Evolutionary conservation across 2,888 invertebrate species (phyloP).

Genomic region (Drosophila lutescens): DNA sequence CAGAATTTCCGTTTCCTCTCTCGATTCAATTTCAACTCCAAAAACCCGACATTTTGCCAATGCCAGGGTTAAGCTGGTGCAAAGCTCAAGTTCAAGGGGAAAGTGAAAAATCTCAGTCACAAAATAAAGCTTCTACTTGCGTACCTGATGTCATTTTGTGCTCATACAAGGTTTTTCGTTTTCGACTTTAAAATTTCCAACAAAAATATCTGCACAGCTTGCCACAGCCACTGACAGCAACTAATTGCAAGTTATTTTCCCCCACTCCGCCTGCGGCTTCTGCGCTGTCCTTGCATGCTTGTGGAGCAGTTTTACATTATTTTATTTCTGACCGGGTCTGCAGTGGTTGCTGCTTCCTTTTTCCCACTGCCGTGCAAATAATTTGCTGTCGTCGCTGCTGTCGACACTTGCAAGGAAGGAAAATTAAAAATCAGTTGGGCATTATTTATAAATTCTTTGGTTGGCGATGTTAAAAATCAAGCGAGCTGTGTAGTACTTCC

Average conservation of each 20-base stretch:
- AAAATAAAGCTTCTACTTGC: constrained; percentile 6
- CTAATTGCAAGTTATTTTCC: constrained; percentile 69
- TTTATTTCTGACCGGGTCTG: constrained; percentile 22
- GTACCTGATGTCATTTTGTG: constrained; percentile 45
- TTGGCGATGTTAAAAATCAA: background rate
- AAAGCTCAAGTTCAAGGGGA: constrained; percentile 66
- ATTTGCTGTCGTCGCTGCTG: constrained; percentile 64
- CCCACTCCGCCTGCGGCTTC: constrained; percentile 20
- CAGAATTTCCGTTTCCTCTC: constrained; percentile 58
- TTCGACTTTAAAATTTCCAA: constrained; percentile 18
- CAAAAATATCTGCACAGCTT: constrained; percentile 37
- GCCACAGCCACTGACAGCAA: constrained; percentile 59
- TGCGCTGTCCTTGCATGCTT: constrained; percentile 21
- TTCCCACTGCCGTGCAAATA: constrained; percentile 44
- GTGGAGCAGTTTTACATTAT: constrained; percentile 45
- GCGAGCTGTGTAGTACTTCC: too few species aligned
- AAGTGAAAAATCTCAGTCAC: constrained; percentile 37
- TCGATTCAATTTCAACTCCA: constrained; percentile 7
- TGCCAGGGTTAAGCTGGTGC: constrained; percentile 49
- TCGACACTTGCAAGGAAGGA: constrained; percentile 36
- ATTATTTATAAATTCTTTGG: constrained; percentile 47
- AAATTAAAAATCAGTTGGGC: constrained; percentile 57
- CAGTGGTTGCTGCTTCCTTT: constrained; percentile 33
- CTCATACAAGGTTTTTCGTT: constrained; percentile 2
- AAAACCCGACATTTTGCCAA: constrained; percentile 57